Conservation (phyloP, 2,113 vertebrate genomes). For the Sclerurus mexicanus region DNA sequence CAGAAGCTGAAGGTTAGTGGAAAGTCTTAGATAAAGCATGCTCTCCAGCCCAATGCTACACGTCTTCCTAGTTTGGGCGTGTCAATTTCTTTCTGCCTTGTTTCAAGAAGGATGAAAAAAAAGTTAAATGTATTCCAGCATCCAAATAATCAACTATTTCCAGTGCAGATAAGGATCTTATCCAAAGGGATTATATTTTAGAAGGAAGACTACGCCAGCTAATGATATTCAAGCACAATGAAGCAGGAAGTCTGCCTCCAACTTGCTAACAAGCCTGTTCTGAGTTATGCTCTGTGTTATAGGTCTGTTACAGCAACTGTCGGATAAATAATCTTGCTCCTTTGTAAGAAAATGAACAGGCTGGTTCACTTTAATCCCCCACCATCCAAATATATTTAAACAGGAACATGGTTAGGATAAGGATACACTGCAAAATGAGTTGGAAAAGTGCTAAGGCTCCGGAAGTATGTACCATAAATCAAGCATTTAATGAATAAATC, state of each 20-base stretch:
- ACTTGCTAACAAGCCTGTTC: conserved; percentile 20
- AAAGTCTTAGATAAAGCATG: background rate
- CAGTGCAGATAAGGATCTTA: background rate
- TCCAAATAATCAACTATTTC: background rate
- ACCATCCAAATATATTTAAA: background rate
- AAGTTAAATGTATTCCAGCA: background rate
- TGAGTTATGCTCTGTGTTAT: background rate
- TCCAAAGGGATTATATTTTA: background rate
- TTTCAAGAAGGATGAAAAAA: background rate
- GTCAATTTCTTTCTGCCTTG: background rate
- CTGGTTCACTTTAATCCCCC: background rate
- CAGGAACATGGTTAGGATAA: conserved; percentile 22
- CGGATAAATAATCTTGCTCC: background rate
- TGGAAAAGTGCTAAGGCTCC: conserved; percentile 1
- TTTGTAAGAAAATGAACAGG: conserved; percentile 19
- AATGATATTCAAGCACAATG: background rate
- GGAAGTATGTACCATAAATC: conserved; percentile 42
- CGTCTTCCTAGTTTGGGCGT: background rate
- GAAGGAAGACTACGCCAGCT: background rate
- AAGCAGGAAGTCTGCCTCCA: background rate
- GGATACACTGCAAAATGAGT: background rate
- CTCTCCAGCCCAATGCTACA: background rate
- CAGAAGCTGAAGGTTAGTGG: background rate
- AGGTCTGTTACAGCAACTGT: background rate
- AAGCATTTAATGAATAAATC: conserved; percentile 47